Conservation (phyloP, 2,113 vertebrate species). For the Toxostoma redivivum region DNA sequence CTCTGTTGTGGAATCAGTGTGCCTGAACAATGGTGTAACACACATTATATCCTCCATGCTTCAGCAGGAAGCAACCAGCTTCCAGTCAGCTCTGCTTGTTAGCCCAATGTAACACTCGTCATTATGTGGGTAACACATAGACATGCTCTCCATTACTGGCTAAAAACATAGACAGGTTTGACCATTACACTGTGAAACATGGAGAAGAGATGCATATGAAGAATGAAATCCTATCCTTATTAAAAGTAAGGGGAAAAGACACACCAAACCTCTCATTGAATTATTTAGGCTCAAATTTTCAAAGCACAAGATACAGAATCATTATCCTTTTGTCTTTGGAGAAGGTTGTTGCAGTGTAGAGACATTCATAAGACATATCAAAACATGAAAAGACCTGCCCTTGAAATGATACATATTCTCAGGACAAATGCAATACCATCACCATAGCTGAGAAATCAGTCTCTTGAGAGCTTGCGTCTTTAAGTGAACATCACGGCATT, state of each 20-base stretch:
- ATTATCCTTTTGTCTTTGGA: background rate
- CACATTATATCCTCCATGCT: background rate
- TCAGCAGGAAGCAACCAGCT: background rate
- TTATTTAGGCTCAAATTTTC: background rate
- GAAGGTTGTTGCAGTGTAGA: background rate
- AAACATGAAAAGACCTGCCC: background rate
- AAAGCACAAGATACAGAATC: background rate
- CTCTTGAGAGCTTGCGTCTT: background rate
- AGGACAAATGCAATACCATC: background rate
- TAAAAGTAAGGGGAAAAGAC: background rate
- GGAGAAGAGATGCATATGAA: background rate
- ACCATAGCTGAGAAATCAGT: background rate
- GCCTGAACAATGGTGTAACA: background rate
- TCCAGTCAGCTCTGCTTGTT: background rate
- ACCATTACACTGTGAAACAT: background rate
- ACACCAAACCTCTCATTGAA: background rate
- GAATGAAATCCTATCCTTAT: background rate
- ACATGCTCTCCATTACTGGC: background rate
- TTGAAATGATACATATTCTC: background rate
- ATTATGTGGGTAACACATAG: background rate
- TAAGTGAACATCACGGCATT: rapidly evolving
- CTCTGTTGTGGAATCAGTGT: background rate
- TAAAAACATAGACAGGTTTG: background rate
- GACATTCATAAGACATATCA: background rate
- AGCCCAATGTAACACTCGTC: background rate